A percentile compares a stretch with the other conserved stretches of the same genome.
phyloP scores from a whole-genome alignment of 2,888 invertebrate genomes.

The Acheta domesticus region DNA sequence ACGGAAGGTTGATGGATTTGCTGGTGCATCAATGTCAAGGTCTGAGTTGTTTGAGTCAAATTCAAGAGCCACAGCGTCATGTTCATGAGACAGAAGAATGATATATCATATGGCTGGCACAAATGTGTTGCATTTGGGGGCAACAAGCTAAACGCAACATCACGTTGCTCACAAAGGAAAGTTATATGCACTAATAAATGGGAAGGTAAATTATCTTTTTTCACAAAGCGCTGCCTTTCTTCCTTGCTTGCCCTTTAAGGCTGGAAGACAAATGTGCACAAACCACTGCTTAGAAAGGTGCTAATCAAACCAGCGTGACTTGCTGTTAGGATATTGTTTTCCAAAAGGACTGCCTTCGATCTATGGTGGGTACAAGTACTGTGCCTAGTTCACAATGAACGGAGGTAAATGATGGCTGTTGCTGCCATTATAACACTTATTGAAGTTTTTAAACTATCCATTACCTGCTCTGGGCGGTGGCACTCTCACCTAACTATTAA shows the following conservation, averaged over 20 bases:
- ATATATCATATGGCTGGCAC: too few relatives aligned
- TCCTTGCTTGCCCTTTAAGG: neutral
- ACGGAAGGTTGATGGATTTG: too few relatives aligned
- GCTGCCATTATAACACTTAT: constrained; percentile 43
- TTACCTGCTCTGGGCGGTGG: constrained; percentile 39
- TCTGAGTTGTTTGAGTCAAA: too few relatives aligned
- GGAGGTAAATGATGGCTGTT: constrained; percentile 43
- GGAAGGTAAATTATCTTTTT: neutral
- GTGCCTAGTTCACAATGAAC: constrained; percentile 43
- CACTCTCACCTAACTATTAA: constrained; percentile 35
- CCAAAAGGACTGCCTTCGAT: constrained; percentile 35
- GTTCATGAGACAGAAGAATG: too few relatives aligned
- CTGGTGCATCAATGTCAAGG: too few relatives aligned
- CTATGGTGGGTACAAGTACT: constrained; percentile 41
- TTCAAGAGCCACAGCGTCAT: too few relatives aligned
- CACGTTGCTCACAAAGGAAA: too few relatives aligned
- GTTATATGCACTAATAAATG: neutral
- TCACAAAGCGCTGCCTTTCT: neutral
- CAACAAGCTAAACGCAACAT: too few relatives aligned
- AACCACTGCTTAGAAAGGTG: neutral
- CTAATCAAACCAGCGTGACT: too few relatives aligned
- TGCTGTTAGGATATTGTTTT: too few relatives aligned
- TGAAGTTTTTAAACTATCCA: constrained; percentile 38
- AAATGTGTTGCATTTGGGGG: too few relatives aligned
- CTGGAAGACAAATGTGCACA: neutral